Base-by-base conservation (phyloP, 1,140 invertebrate species). In the Hermatobates lingyangjiaoensis region DNA sequence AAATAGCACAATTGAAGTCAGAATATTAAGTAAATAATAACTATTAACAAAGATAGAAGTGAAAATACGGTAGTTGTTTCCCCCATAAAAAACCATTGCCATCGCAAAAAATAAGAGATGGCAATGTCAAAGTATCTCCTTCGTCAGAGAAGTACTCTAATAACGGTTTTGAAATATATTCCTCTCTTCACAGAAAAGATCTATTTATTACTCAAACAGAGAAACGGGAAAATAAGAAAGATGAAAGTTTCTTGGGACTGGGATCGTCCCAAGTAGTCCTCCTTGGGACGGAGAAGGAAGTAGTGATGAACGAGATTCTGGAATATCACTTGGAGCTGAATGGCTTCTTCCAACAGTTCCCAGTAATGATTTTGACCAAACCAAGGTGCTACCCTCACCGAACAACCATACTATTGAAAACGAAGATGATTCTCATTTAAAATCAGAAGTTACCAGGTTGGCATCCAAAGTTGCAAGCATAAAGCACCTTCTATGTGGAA, bases 231-330 rank as follows among this genome's bases (percentile, higher is more conserved):
- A 90, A 81, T 64, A 93, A 92, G 62, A 98, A 97, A 65, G 92
- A 98, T 61, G 87, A 94, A 58, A 87, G 83, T 58, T 97, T 97
- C n/a, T 67, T 98, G 93, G 93, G 91, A 96, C 66, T 74, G 92
- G 27, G 93, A 39, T 76, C 14, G 71, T 75, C 2, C 68, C 82
- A 39, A 78, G 77, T 2, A 83, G 80, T 20, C 83, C 83, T 0
- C 81, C 82, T 0, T 87, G 83, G 81, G 81, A 86, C 64, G 76
- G 74, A 2, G 83, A 87, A 57, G 83, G 83, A 20, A 87, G 82
- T 40, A 86, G 83, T 60, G 87, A 90, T 63, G 87, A 90, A 60
- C 65, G 86, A 1, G 86, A 90, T 60, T 89, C 85, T 0, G 87
- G 86, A 12, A 89, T 90, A 49, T 88, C 85, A 0, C 66, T 88